Base-by-base conservation (phyloP, 2,888 invertebrate genomes). In the Aporophyla lueneburgensis region DNA sequence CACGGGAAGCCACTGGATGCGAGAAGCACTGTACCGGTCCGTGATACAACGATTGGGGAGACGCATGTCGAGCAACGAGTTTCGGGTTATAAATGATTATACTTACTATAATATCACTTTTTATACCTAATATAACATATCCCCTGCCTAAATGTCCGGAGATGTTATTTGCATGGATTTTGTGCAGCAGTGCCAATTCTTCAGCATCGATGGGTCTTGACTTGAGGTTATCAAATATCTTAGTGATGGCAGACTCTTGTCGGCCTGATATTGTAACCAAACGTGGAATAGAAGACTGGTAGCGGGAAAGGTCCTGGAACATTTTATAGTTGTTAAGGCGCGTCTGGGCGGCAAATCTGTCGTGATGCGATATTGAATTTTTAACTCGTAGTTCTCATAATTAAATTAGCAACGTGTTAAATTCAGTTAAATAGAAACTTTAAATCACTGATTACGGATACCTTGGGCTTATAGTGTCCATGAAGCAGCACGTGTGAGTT, bases 131-230 rank as follows among this genome's bases (percentile, higher is more conserved):
- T 59, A 95, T 89, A 46, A 80, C 81, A 66, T 89, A 96, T 67
- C 95, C 95, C 86, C 94, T 92, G 9, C 93, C 93, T 46, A 95
- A 87, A 88, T 96, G 95, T 3, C 95, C 95, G 19, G 91, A 80
- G 12, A 93, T 92, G 56, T 84, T 91, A 54, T 75, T 79, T 56
- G 86, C 78, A 61, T 95, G 94, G 40, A 95, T 92, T 51, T 95
- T 94, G 65, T 93, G 93, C 0, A 95, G 83, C 3, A 95, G 76
- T 0, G 93, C 93, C n/a, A 95, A 58, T 69, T 95, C 93, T 68
- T 96, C 96, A 2, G 94, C 90, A 69, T 95, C 95, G 14, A 95
- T 83, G 0, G 93, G 88, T 0, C 90, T 91, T 0, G 91, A 89
- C 80, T 95, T 94, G 7, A 96, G 82, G 40, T 93, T 87, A 0